Conservation (phyloP, 1,140 invertebrate species). For the Aphelenchoides avenae region DNA sequence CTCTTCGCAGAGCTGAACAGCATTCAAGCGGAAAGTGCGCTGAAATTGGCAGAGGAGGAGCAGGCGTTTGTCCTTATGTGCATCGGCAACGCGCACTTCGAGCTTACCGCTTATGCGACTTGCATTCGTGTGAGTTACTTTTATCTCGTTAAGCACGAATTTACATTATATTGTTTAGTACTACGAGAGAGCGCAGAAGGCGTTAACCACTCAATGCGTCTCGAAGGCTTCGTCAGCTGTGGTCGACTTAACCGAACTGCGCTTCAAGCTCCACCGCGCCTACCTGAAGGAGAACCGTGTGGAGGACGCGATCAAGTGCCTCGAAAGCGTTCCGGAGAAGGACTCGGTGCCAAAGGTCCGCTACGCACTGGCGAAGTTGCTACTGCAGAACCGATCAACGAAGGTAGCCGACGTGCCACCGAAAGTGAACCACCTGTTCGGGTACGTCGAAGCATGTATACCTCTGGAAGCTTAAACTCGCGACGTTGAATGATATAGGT, state of each 20-base stretch:
- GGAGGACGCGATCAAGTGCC: too few species aligned
- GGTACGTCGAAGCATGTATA: too few species aligned
- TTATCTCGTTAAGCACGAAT: too few species aligned
- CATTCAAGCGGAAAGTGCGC: slow-evolving; percentile 1
- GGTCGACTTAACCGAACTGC: too few species aligned
- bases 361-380: neutral
- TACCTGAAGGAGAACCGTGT: slow-evolving; percentile 15
- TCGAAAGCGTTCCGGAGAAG: too few species aligned
- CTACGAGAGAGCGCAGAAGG: slow-evolving; percentile 10
- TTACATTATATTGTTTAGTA: too few species aligned
- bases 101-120: slow-evolving; percentile 1
- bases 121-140: slow-evolving; percentile 8
- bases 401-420: neutral
- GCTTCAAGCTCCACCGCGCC: too few species aligned
- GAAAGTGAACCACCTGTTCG: slow-evolving; percentile 4
- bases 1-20: slow-evolving; percentile 12
- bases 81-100: slow-evolving; percentile 11
- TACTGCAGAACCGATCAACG: neutral
- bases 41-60: slow-evolving; percentile 10
- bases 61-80: slow-evolving; percentile 11
- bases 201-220: slow-evolving; percentile 1
- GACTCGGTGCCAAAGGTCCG: neutral
- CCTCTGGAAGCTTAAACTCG: too few species aligned
- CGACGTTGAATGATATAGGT: too few species aligned
- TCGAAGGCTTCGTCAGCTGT: too few species aligned